A percentile compares a stretch with the other conserved stretches of the same genome.
Evolutionary conservation across 2,797 vertebrate species (phyloP).

Genomic region (Florisuga fusca): DNA sequence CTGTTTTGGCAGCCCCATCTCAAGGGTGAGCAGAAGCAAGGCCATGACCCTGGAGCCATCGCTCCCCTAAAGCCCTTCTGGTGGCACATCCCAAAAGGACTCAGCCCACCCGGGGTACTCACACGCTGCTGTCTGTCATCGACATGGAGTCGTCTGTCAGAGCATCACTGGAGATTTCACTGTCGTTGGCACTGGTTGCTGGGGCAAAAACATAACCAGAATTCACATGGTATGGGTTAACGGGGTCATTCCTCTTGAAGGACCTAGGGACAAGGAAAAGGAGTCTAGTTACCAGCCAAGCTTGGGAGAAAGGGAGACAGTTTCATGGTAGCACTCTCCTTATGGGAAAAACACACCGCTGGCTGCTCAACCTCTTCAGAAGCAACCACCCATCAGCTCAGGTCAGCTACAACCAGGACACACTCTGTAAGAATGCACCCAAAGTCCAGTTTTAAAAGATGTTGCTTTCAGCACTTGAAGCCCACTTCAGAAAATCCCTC

Average conservation of each 20-base stretch:
- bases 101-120: conserved; percentile 74
- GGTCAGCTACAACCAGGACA: neutral
- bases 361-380: neutral
- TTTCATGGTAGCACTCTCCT: neutral
- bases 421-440: neutral
- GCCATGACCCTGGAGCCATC: neutral
- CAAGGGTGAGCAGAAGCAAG: fast-evolving
- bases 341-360: fast-evolving
- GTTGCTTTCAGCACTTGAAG: neutral
- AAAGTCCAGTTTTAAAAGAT: neutral
- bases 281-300: neutral
- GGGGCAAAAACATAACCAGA: conserved; percentile 92
- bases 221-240: conserved; percentile 86
- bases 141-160: conserved; percentile 96
- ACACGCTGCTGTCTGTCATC: conserved; percentile 96
- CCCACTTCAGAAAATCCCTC: neutral
- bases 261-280: conserved; percentile 77
- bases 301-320: neutral
- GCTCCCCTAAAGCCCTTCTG: fast-evolving
- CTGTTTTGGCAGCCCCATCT: neutral
- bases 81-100: neutral
- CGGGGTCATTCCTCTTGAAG: conserved; percentile 86
- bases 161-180: conserved; percentile 95
- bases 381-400: neutral
- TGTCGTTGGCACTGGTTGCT: conserved; percentile 94